These are phyloP conservation scores for Bucco capensis DNA, from an alignment of 2,113 vertebrate genomes.

Conservation along the genomic window DNA sequence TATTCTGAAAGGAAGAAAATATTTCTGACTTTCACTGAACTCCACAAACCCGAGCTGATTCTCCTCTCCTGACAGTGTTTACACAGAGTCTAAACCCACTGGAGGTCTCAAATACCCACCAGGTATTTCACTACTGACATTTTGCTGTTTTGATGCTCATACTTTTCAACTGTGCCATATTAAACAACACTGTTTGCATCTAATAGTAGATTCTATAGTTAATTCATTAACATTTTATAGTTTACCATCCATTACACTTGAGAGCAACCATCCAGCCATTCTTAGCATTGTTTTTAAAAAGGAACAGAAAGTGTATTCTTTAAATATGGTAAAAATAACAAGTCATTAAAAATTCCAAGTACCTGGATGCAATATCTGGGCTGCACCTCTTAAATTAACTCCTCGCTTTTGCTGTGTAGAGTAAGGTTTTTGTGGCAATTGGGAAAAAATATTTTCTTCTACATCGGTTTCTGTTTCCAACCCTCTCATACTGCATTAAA, in stretches of 20 bases:
- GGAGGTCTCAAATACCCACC: conserved; percentile 38
- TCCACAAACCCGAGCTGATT: conserved; percentile 13
- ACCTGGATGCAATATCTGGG: conserved; percentile 25
- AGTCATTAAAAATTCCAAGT: conserved; percentile 34
- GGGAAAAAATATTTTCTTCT: conserved; percentile 20
- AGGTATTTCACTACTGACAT: conserved; percentile 53
- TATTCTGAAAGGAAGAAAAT: conserved; percentile 61
- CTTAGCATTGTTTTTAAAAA: neutral
- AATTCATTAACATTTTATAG: conserved; percentile 50
- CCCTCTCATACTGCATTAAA: neutral
- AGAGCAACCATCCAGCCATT: conserved; percentile 33
- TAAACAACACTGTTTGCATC: conserved; percentile 5
- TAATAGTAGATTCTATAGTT: conserved; percentile 17
- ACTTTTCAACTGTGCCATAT: neutral
- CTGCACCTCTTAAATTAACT: conserved; percentile 46
- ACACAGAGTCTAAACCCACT: conserved; percentile 26
- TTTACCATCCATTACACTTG: conserved; percentile 16
- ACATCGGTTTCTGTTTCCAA: neutral
- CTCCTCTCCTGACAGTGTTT: conserved; percentile 30
- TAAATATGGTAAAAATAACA: conserved; percentile 26
- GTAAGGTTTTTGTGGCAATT: conserved; percentile 5
- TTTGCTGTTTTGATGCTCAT: neutral
- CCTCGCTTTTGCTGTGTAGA: neutral
- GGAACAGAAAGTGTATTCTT: conserved; percentile 20
- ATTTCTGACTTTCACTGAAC: conserved; percentile 52